Conservation (phyloP, 2,797 vertebrate species). For the Todus mexicanus region DNA sequence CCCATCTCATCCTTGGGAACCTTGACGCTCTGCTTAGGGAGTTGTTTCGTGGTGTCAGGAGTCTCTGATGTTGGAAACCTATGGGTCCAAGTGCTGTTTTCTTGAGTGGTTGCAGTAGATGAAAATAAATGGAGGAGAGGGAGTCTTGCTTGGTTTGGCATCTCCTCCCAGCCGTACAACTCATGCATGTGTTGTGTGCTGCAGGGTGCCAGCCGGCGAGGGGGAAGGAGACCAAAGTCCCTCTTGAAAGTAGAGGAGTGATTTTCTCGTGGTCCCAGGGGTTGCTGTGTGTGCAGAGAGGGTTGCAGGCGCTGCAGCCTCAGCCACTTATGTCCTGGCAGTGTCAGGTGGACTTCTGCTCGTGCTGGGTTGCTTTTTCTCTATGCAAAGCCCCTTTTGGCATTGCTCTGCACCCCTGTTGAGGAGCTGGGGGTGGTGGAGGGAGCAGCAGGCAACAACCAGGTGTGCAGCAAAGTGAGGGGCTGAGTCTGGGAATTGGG, state of each 20-base stretch:
- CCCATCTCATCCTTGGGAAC: neutral
- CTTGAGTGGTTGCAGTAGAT: neutral
- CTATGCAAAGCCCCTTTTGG: neutral
- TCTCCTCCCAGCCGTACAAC: neutral
- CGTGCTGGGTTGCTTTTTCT: neutral
- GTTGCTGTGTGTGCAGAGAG: neutral
- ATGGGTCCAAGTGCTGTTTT: neutral
- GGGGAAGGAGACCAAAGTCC: neutral
- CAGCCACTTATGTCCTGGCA: neutral
- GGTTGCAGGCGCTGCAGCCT: neutral
- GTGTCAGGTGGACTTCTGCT: neutral
- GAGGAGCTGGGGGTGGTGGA: neutral
- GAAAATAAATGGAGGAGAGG: neutral
- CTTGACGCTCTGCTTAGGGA: neutral
- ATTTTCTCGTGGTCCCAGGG: neutral
- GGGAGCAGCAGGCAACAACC: neutral
- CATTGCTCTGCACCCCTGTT: neutral
- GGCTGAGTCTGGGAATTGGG: neutral
- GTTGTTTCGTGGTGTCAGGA: neutral
- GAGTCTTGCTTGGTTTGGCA: neutral
- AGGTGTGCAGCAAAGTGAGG: neutral
- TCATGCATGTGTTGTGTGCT: rapidly evolving
- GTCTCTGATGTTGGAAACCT: neutral
- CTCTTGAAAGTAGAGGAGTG: neutral
- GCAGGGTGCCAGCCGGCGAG: neutral